These are phyloP conservation scores for Sternotherus odoratus DNA, from an alignment of 2,797 vertebrate genomes.

Conservation along the genomic window DNA sequence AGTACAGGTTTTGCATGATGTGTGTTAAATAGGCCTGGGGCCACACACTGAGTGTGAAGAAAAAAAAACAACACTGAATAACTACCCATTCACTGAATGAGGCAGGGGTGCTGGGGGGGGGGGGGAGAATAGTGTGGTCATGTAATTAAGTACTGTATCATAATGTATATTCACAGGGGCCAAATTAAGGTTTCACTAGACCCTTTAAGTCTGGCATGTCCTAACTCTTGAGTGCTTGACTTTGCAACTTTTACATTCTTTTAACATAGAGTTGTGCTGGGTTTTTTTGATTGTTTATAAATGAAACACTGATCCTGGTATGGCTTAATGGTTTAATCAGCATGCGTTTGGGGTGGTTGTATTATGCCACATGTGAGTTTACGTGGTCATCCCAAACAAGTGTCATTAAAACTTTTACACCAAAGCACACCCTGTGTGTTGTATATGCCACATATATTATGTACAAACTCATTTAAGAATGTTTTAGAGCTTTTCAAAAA, in stretches of 20 bases:
- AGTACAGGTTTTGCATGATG: background rate
- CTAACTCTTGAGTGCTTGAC: background rate
- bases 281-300: background rate
- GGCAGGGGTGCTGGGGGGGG: background rate
- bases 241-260: background rate
- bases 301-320: background rate
- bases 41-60: background rate
- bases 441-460: background rate
- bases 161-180: background rate
- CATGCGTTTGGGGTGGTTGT: background rate
- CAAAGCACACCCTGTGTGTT: conserved; percentile 9
- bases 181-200: background rate
- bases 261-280: background rate
- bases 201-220: background rate
- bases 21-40: background rate
- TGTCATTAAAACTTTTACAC: background rate
- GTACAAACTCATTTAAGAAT: conserved; percentile 24
- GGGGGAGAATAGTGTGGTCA: background rate
- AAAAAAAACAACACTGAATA: background rate
- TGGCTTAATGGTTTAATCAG: background rate
- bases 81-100: background rate
- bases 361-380: background rate
- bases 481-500: conserved; percentile 9
- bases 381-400: background rate
- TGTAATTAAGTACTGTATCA: background rate